Evolutionary conservation across 2,113 vertebrate genomes (phyloP).

Genomic region (Colius striatus): DNA sequence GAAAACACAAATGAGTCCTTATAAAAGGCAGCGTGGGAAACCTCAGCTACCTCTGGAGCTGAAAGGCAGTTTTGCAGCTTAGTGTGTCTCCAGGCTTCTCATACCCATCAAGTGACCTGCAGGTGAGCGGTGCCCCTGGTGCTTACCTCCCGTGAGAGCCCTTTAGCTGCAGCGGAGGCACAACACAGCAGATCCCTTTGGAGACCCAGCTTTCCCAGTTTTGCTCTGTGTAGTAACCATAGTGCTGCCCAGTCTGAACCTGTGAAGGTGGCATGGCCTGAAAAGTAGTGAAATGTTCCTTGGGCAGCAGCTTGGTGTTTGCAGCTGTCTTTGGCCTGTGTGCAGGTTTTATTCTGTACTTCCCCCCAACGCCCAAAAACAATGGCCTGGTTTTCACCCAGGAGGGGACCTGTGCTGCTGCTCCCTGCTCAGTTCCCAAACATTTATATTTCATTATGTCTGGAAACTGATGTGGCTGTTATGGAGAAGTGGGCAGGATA

Average conservation of each 20-base stretch:
- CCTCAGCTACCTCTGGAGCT: not conserved
- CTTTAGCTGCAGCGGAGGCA: not conserved
- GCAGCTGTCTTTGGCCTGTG: not conserved
- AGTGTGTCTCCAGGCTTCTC: not conserved
- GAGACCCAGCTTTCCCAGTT: not conserved
- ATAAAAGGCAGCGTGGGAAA: not conserved
- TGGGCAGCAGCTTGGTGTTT: not conserved
- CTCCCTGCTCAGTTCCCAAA: not conserved
- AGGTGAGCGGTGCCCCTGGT: not conserved
- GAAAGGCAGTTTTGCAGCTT: not conserved
- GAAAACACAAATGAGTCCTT: not conserved
- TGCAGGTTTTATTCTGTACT: not conserved
- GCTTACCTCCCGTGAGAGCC: not conserved
- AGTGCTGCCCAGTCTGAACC: not conserved
- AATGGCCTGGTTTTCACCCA: not conserved
- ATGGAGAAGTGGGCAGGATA: not conserved
- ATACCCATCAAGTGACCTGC: not conserved
- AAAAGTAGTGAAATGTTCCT: not conserved
- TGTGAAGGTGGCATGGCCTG: not conserved
- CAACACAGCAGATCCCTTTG: not conserved
- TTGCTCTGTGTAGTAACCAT: not conserved
- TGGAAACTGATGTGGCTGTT: not conserved
- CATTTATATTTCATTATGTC: not conserved
- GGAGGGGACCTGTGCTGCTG: not conserved
- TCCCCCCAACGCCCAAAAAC: fast-evolving